A percentile compares a stretch with the other conserved stretches of the same genome.
Evolutionary conservation across 1,140 invertebrate genomes (phyloP).

Genomic region (Pseudoatta argentina): DNA sequence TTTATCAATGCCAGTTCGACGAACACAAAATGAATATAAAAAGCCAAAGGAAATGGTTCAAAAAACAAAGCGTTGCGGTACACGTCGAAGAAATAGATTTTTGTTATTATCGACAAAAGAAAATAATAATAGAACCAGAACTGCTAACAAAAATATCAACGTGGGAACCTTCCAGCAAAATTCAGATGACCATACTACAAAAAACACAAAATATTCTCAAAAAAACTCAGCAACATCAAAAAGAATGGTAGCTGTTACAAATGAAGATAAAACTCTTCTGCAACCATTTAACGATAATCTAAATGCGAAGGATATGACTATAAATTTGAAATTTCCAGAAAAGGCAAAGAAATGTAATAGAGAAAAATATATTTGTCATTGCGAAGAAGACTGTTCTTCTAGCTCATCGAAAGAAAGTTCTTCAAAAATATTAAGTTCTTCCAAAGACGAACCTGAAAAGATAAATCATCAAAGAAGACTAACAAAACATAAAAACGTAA

Average conservation of each 20-base stretch:
- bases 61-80: conserved; percentile 71
- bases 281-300: background rate
- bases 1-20: conserved; percentile 54
- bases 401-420: background rate
- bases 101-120: conserved; percentile 21
- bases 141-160: background rate
- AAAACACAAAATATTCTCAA: background rate
- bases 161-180: conserved; percentile 5
- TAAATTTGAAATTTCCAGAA: background rate
- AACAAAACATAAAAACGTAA: background rate
- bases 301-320: background rate
- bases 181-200: background rate
- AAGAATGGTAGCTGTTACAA: background rate
- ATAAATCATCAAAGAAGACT: background rate
- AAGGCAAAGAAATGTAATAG: conserved; percentile 2
- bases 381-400: conserved; percentile 27
- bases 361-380: conserved; percentile 75
- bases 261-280: background rate
- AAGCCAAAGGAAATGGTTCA: background rate
- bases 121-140: background rate
- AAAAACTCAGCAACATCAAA: background rate
- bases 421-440: background rate
- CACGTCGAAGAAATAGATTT: background rate
- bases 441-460: background rate
- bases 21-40: background rate